Evolutionary conservation across 2,113 vertebrate species (phyloP).

Genomic region (Scatophagus argus): DNA sequence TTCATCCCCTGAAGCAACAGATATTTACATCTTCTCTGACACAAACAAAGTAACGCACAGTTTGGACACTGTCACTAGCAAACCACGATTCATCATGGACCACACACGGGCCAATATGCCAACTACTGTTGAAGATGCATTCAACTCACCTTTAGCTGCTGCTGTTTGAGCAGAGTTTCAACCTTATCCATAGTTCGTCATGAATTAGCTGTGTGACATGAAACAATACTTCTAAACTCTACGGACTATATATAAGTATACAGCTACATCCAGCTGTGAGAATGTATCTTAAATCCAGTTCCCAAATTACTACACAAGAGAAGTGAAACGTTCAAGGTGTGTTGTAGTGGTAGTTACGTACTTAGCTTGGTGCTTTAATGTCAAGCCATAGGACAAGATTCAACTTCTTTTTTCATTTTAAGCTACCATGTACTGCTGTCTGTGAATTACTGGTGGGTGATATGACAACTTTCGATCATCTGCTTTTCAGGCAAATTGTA

Average conservation of each 20-base stretch:
- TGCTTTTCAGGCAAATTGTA: too few relatives aligned
- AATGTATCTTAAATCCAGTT: slow-evolving; percentile 18
- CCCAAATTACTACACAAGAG: slow-evolving; percentile 36
- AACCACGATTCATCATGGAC: background rate
- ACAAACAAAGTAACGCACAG: background rate
- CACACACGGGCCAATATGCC: background rate
- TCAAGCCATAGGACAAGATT: background rate
- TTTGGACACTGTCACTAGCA: background rate
- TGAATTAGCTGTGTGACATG: background rate
- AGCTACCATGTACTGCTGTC: background rate
- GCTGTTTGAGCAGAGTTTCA: slow-evolving; percentile 77
- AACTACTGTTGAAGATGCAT: too few relatives aligned
- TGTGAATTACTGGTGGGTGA: too few relatives aligned
- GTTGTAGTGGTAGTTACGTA: background rate
- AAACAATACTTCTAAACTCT: background rate
- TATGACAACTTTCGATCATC: too few relatives aligned
- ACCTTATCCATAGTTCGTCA: slow-evolving; percentile 75
- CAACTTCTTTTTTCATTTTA: slow-evolving; percentile 32
- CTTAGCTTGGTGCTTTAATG: too few relatives aligned
- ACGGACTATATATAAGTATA: background rate
- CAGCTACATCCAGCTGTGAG: background rate
- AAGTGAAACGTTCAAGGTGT: slow-evolving; percentile 70
- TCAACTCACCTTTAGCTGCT: slow-evolving; percentile 82
- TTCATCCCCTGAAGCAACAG: background rate
- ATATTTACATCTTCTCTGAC: background rate